phyloP scores from a whole-genome alignment of 2,888 invertebrate genomes.

The Mongoloraphidia duomilia region DNA sequence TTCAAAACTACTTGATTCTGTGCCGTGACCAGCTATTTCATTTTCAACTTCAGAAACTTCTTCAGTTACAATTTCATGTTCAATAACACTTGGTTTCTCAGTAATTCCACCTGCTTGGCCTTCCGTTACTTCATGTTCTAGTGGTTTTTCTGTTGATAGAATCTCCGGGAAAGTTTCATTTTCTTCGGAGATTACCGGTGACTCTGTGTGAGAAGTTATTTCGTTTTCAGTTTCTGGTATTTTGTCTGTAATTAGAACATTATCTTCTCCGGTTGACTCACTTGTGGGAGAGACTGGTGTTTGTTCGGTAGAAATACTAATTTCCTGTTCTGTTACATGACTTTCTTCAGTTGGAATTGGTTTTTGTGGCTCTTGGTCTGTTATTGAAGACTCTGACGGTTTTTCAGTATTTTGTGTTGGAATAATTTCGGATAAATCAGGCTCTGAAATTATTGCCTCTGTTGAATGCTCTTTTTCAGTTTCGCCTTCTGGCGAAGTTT shows the following conservation, averaged over 20 bases:
- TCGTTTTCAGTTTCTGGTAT: constrained; percentile 3
- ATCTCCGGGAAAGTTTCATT: neutral
- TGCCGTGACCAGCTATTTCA: neutral
- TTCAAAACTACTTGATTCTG: constrained; percentile 2
- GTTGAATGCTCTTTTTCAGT: constrained; percentile 5
- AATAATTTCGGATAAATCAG: neutral
- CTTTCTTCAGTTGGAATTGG: constrained; percentile 8
- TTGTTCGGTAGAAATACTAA: neutral
- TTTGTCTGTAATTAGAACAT: constrained; percentile 5
- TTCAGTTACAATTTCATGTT: constrained; percentile 1
- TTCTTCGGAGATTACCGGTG: neutral
- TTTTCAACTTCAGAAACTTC: constrained; percentile 7
- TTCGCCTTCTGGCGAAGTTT: neutral
- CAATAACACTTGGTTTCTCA: constrained; percentile 4
- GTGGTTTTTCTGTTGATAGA: constrained; percentile 4
- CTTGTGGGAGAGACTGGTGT: too few species aligned
- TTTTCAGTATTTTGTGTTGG: neutral
- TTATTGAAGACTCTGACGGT: too few species aligned
- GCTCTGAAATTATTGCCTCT: neutral
- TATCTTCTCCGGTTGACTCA: neutral
- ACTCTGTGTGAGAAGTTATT: constrained; percentile 1
- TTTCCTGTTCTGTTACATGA: constrained; percentile 8
- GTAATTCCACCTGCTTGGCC: neutral
- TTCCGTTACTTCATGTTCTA: constrained; percentile 3
- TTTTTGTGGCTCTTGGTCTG: neutral